Percentiles rank a stretch among this genome's conserved stretches.
phyloP scores from a whole-genome alignment of 2,797 vertebrate species.

The Pantherophis alleghaniensis region DNA sequence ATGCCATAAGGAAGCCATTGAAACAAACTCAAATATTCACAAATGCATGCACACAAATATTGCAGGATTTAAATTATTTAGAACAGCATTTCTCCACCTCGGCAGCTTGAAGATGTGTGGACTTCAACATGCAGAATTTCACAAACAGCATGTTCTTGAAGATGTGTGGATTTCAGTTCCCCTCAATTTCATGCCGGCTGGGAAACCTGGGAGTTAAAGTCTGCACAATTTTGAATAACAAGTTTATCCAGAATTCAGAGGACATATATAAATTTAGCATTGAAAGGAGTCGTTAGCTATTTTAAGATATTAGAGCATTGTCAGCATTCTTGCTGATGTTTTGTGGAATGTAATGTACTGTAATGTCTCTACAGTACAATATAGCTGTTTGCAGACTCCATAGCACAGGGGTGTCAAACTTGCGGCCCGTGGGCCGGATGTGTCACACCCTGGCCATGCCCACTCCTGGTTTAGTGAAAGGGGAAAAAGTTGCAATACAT shows the following conservation, averaged over 20 bases:
- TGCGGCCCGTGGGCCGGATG: too few relatives aligned
- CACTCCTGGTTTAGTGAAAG: too few relatives aligned
- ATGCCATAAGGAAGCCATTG: background rate
- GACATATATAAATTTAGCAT: background rate
- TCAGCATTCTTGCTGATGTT: background rate
- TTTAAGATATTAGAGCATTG: background rate
- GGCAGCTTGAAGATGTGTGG: background rate
- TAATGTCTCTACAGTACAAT: background rate
- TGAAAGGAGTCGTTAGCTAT: background rate
- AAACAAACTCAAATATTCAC: fast-evolving
- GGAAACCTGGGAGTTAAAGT: too few relatives aligned
- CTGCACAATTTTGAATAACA: background rate
- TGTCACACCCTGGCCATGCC: too few relatives aligned
- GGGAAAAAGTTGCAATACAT: too few relatives aligned
- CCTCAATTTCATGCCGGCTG: too few relatives aligned
- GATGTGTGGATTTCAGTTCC: background rate
- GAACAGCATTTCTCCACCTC: background rate
- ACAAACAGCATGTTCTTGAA: background rate
- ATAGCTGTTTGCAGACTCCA: background rate
- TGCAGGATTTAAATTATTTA: background rate
- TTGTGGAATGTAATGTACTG: background rate
- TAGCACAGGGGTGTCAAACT: background rate
- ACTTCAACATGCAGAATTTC: background rate
- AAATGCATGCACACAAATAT: background rate
- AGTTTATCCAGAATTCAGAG: background rate